Percentiles rank a stretch among this genome's conserved stretches.
These are phyloP conservation scores for Synanthedon tipuliformis DNA, from an alignment of 2,888 invertebrate species.

Conservation along the genomic window DNA sequence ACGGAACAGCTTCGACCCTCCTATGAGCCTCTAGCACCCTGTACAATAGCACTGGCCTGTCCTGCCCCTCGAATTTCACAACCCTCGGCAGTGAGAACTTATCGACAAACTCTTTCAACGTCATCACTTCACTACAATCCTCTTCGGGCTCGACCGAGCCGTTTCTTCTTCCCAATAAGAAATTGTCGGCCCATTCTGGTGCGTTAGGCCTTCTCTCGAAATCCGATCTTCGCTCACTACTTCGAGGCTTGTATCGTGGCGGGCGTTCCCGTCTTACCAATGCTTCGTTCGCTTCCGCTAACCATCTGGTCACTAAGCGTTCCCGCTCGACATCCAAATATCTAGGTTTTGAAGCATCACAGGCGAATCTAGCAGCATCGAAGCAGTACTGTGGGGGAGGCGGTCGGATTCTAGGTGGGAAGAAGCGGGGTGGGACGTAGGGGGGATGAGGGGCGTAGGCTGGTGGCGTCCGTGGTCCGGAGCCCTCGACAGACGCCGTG, in stretches of 20 bases:
- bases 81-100: slow-evolving; percentile 73
- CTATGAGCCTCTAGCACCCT: slow-evolving; percentile 73
- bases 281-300: slow-evolving; percentile 64
- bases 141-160: slow-evolving; percentile 60
- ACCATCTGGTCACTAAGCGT: slow-evolving; percentile 59
- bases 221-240: slow-evolving; percentile 63
- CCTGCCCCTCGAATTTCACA: slow-evolving; percentile 67
- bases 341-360: slow-evolving; percentile 60
- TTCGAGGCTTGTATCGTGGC: slow-evolving; percentile 56
- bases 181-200: slow-evolving; percentile 61
- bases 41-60: slow-evolving; percentile 72
- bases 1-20: slow-evolving; percentile 72
- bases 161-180: slow-evolving; percentile 46
- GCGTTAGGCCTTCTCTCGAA: slow-evolving; percentile 43
- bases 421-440: slow-evolving; percentile 58
- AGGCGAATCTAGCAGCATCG: slow-evolving; percentile 65
- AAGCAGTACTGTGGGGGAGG: slow-evolving; percentile 67
- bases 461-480: slow-evolving; percentile 63
- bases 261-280: slow-evolving; percentile 54
- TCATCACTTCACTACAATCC: slow-evolving; percentile 57
- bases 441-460: slow-evolving; percentile 63
- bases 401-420: slow-evolving; percentile 55
- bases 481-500: slow-evolving; percentile 67
- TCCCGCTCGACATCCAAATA: slow-evolving; percentile 63
- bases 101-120: slow-evolving; percentile 71